Base-by-base conservation (phyloP, 1,140 invertebrate species). In the Parapsyche elsis region DNA sequence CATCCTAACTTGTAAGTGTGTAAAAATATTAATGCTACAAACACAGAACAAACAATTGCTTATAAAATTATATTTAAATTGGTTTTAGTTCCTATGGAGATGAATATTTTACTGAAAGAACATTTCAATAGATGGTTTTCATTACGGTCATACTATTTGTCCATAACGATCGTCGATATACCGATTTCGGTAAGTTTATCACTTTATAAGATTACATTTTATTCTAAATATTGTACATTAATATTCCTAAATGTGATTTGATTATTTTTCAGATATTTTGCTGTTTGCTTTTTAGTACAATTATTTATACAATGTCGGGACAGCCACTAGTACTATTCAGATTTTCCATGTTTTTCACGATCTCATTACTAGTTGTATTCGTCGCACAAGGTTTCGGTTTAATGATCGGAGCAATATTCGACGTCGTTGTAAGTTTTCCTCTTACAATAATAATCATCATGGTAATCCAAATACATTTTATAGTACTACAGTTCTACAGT, bases 71-170 rank as follows among this genome's bases (percentile, higher is more conserved):
- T 78, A n/a, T 30, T 73, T 44, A 5, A 38, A 59, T 80, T 78
- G 79, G n/a, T 92, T 91, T n/a, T 90, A 97, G 95, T 98, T 89
- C 97, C 97, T 0, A 92, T 92, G 79, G 97, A 98, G 89, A 96
- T 98, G 93, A 92, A 90, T 7, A 96, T 98, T 78, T 91, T 98
- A 84, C 91, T 94, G 19, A 95, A 97, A 85, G 97, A 99, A 87
- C 96, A 98, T 85, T 95, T 98, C 80, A 99, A 99, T 86, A 92
- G 97, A 86, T 99, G 97, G 97, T 99, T 99, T 89, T 98, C 96
- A 9, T 88, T 98, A 5, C 97, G 97, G 86, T 93, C 96, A 5
- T 99, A 97, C 85, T 99, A 97, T 85, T 90, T 93, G 30, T 94
- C 97, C 10, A 93, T 96, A 71, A 97, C 95, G 0, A 85, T 98